Base-by-base conservation (phyloP, 2,888 invertebrate species). In the Baccha elongata region DNA sequence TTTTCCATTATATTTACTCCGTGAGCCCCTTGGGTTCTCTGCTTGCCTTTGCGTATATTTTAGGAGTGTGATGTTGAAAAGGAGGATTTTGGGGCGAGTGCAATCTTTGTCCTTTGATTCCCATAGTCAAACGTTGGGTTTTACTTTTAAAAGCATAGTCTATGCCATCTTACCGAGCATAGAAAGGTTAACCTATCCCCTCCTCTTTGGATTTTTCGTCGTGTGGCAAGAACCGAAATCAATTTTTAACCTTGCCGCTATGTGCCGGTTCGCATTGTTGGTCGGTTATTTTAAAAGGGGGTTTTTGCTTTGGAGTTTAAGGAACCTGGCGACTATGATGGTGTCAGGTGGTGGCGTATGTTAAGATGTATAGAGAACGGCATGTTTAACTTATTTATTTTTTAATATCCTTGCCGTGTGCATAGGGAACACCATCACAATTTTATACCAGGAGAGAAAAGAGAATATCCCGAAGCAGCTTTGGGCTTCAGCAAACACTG, bases 1-100 rank as follows among this genome's bases (percentile, higher is more conserved):
- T 83, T 78, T 83, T 72, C 78, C 67, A 83, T 83, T 83, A 83
- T 72, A 65, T 76, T 48, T 67, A 32, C 65, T 67, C 53, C 17
- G 21, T 44, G 5, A 23, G 46, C 37, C 17, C 32, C 50, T 53
- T 40, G 32, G 69, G 32, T 11, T 42, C 26, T n/a, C 48, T 48
- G 44, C 37, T 23, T 55, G n/a, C 29, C 53, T 15, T 67, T 65
- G 26, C 32, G 46, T 64, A 19, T 10, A 35, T 46, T 15, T 19
- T 11, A 6, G 13, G 21, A 4, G 37, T 32, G 29, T 32, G 4
- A 3, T 4, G 23, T 23, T 23, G 50, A 10, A 7, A 8, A 17
- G 21, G 8, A 15, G 50, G 15, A 26, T 2, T 17, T 53, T 5
- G 53, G 40, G 19, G 23, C 26, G 69, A 32, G 37, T 65, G 46